Percentiles rank a stretch among this genome's conserved stretches.
phyloP scores from a whole-genome alignment of 2,113 vertebrate species.

The Thermophis baileyi region DNA sequence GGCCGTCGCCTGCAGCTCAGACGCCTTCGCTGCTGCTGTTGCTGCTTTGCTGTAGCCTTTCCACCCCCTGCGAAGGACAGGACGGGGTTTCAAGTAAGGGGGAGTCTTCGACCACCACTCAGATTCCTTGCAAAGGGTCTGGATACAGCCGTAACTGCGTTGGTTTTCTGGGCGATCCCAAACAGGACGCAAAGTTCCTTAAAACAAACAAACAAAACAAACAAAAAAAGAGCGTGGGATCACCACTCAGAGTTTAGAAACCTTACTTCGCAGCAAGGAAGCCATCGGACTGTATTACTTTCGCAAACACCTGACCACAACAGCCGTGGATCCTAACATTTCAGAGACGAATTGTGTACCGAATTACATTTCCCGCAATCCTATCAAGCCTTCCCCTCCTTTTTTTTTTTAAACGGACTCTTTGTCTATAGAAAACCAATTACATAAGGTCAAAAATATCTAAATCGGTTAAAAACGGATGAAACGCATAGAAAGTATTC shows the following conservation, averaged over 20 bases:
- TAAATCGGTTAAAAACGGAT: background rate
- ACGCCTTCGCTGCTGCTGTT: background rate
- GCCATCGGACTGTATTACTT: too few relatives aligned
- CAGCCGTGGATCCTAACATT: background rate
- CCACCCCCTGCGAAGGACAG: slow-evolving; percentile 46
- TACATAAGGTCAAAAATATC: too few relatives aligned
- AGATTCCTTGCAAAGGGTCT: background rate
- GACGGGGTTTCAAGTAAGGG: slow-evolving; percentile 48
- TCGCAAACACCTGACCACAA: background rate
- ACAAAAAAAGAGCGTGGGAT: background rate
- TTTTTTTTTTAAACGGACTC: slow-evolving; percentile 59
- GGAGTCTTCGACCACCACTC: slow-evolving; percentile 6
- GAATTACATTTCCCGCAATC: background rate
- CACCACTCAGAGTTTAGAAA: background rate
- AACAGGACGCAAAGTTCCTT: background rate
- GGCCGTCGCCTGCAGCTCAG: slow-evolving; percentile 33
- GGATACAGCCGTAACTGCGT: background rate
- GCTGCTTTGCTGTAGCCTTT: slow-evolving; percentile 25
- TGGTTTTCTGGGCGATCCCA: background rate
- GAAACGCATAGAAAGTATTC: background rate
- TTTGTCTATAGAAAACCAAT: slow-evolving; percentile 33
- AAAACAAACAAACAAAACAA: too few relatives aligned
- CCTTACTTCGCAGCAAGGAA: background rate
- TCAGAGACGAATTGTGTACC: background rate
- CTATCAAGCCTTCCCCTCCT: background rate